Percentiles rank a stretch among this genome's conserved stretches.
Conservation (phyloP, 2,888 invertebrate genomes). For the Agonum fuliginosum region DNA sequence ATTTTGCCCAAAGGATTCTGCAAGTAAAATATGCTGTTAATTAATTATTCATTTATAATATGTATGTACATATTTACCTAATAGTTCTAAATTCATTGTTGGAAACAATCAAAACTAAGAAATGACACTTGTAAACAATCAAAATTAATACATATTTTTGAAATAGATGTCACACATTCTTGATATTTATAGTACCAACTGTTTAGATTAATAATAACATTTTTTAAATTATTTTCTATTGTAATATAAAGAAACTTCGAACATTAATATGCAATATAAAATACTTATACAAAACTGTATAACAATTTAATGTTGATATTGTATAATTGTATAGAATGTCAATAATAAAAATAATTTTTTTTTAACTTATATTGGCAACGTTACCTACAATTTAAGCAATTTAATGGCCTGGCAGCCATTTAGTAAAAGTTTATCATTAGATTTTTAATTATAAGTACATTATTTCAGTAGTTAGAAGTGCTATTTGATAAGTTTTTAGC, state of each 20-base stretch:
- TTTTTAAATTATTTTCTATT: neutral
- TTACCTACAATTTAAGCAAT: conserved; percentile 14
- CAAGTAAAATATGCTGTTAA: too few species aligned
- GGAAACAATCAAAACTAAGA: neutral
- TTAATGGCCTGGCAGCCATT: conserved; percentile 43
- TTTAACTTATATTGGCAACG: conserved; percentile 4
- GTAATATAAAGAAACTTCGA: neutral
- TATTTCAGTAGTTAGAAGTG: neutral
- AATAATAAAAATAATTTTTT: too few species aligned
- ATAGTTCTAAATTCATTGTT: conserved; percentile 70
- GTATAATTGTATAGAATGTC: neutral
- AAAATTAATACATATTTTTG: conserved; percentile 17
- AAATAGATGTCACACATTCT: conserved; percentile 1
- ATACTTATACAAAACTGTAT: too few species aligned
- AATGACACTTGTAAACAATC: conserved; percentile 14
- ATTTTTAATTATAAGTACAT: conserved; percentile 28
- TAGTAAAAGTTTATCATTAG: conserved; percentile 37
- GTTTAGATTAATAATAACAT: neutral
- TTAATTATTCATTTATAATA: conserved; percentile 24
- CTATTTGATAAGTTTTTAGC: neutral
- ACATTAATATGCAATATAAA: too few species aligned
- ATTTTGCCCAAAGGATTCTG: conserved; percentile 76
- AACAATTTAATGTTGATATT: neutral
- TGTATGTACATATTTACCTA: conserved; percentile 67
- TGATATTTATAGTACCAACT: neutral